Evolutionary conservation across 2,888 invertebrate species (phyloP), one percentile per base, ranked within the genome.

Genomic region (Lampropteryx suffumata): DNA sequence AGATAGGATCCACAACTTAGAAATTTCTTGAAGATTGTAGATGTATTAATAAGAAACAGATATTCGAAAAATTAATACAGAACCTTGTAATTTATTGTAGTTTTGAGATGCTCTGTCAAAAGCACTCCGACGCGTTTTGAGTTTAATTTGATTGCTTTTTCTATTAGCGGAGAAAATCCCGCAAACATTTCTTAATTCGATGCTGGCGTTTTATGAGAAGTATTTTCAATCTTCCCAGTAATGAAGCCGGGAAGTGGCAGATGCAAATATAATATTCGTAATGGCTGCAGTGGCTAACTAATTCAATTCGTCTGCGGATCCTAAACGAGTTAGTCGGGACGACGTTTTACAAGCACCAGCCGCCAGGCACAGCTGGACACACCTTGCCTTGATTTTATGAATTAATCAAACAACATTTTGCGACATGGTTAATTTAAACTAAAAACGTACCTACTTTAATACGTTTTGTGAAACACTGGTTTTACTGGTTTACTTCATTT

Each of bases 191-290:
- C 29, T 24, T 46, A 40, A 37, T 46, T 42, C 24, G 14, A 34
- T 21, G 29, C 36, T 32, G 14, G 10, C 28, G 26, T 43, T 54
- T 46, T 30, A 40, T 30, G 45, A 48, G 37, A 10, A 28, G 24
- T 54, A 45, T 42, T 50, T 52, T 55, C 42, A 57, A 57, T 59
- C 49, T 59, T 21, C 14, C 42, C 41, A 46, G 54, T 59, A 80
- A 84, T 78, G 78, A 80, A 77, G 71, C 74, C 67, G 65, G 61
- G 62, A 64, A 67, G 67, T 69, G 65, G 76, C 76, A 73, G 80
- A 79, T 79, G 82, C 80, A 84, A 85, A 85, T 85, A 81, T 82
- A 78, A 85, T 88, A 84, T 86, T 85, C 79, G 79, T 82, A 84
- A 84, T 84, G 75, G 71, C 79, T 75, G 79, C 75, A 72, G 78